phyloP scores from a whole-genome alignment of 2,113 vertebrate genomes.

The Scytalopus superciliaris region DNA sequence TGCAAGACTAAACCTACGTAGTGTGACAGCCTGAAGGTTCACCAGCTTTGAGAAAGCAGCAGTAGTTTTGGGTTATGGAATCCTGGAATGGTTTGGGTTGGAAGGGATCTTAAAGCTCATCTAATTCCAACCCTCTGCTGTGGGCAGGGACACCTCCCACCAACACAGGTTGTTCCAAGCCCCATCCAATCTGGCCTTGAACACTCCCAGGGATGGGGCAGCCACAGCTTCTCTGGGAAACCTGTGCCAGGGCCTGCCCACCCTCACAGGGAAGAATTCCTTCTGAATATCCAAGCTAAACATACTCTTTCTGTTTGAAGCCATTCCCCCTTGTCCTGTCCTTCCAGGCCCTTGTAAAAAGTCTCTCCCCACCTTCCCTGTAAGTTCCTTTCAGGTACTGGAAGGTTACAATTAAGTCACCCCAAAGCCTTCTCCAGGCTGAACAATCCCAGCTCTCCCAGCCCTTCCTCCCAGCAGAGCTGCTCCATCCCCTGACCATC shows the following conservation, averaged over 20 bases:
- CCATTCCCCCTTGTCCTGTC: neutral
- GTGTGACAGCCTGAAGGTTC: neutral
- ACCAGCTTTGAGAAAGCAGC: neutral
- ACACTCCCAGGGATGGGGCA: neutral
- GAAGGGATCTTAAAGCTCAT: neutral
- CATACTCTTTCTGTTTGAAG: neutral
- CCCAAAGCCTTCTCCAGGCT: neutral
- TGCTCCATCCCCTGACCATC: neutral
- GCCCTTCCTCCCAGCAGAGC: neutral
- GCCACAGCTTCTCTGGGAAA: neutral
- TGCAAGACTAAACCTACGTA: neutral
- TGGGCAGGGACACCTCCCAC: neutral
- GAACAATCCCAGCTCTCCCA: neutral
- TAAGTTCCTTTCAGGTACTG: neutral
- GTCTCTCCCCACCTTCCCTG: neutral
- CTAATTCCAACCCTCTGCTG: neutral
- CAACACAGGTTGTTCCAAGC: fast-evolving
- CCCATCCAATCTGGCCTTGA: fast-evolving
- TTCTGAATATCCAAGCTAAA: neutral
- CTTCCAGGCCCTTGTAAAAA: neutral
- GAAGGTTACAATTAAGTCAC: no score
- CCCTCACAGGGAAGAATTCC: neutral
- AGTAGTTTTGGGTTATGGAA: neutral
- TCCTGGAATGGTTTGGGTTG: neutral
- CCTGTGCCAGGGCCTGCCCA: neutral